Base-by-base conservation (phyloP, 2,113 vertebrate genomes). In the Scophthalmus maximus region DNA sequence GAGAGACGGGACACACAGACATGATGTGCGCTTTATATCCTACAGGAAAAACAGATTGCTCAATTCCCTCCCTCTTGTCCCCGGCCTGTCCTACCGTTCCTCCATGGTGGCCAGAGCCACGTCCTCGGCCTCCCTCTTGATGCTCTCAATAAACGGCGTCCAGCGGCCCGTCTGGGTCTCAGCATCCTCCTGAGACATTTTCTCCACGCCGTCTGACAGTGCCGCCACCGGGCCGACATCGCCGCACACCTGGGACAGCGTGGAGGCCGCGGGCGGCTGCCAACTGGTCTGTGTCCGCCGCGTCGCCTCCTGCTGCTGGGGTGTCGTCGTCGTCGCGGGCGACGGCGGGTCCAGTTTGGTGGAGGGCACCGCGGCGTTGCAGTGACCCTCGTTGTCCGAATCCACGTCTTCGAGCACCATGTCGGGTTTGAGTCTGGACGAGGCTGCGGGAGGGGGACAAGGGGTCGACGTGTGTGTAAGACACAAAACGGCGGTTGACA, bases 121-220 rank as follows among this genome's bases (percentile, higher is more conserved):
- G 15, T 79, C 88, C 59, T 94, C 93, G 0, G 92, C 92, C 64
- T 94, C 90, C 78, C 42, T 90, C 75, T 83, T 92, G 72, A 93
- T 92, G 81, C 58, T 91, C 69, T 93, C 87, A 1, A 94, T 89
- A 38, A 94, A 91, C 0, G 92, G 92, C 0, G 92, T 94, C 93
- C 93, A 93, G 63, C 90, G 89, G 42, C 88, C 92, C 0, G 93
- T 93, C 71, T 94, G 93, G 3, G 92, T 94, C 84, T 92, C 93
- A 1, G 92, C 93, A 2, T 94, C 92, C 62, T 93, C 92, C 58
- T 76, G 84, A 61, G 60, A 66, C 1, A 14, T 50, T 56, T 76
- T 77, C 3, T 66, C 6, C 8, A 5, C 3, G 30, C 18, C 52
- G 27, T 67, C 59, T 18, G 65, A 29, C 0, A 18, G 2, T 4